Evolutionary conservation across 2,113 vertebrate genomes (phyloP).

Genomic region (Passer domesticus): DNA sequence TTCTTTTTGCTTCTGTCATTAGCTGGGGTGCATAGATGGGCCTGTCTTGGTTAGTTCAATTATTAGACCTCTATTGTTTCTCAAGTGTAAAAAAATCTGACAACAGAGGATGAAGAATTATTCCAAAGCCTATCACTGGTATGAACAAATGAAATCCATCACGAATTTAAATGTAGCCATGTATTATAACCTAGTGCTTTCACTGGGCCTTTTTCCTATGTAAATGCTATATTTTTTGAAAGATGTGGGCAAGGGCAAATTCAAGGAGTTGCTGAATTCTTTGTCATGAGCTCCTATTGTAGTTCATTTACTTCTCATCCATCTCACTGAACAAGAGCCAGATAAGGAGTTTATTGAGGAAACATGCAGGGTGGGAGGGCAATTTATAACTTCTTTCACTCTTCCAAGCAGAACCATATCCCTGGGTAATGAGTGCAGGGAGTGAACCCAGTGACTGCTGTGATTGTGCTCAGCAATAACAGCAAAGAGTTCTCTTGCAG

Average conservation of each 20-base stretch:
- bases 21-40: not conserved
- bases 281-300: not conserved
- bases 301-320: not conserved
- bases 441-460: not conserved
- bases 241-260: not conserved
- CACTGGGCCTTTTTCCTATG: not conserved
- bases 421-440: not conserved
- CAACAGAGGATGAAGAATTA: conserved; percentile 37
- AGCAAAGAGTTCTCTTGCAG: not conserved
- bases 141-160: conserved; percentile 26
- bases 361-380: not conserved
- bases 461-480: not conserved
- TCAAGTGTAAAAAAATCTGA: conserved; percentile 12
- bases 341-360: not conserved
- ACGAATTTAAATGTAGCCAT: conserved; percentile 22
- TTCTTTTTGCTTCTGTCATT: conserved; percentile 5
- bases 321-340: not conserved
- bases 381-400: not conserved
- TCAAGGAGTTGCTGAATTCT: not conserved
- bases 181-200: conserved; percentile 5
- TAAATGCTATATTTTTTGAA: not conserved
- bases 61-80: conserved; percentile 58
- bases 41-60: conserved; percentile 56
- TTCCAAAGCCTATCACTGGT: not conserved
- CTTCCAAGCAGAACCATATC: not conserved